Evolutionary conservation across 2,888 invertebrate species (phyloP).

Genomic region (Pegoplata infirma): DNA sequence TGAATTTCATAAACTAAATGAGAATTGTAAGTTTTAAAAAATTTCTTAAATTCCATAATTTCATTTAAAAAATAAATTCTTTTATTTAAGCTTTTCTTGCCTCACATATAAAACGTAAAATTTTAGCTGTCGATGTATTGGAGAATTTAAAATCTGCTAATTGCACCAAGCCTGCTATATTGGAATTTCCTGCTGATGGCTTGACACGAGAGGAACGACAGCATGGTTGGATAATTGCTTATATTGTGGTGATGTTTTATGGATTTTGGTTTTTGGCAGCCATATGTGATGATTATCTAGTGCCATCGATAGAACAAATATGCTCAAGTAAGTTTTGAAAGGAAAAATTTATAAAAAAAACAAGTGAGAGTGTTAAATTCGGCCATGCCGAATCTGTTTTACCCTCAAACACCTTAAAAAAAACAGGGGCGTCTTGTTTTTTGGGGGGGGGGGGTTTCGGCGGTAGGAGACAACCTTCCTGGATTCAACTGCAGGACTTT

Average conservation of each 20-base stretch:
- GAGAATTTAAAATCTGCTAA: conserved; percentile 74
- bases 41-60: neutral
- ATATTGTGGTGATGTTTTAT: conserved; percentile 79
- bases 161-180: conserved; percentile 88
- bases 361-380: no score
- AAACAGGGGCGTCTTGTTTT: no score
- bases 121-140: conserved; percentile 3
- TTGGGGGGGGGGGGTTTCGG: no score
- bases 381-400: no score
- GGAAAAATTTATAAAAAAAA: no score
- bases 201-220: conserved; percentile 85
- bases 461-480: no score
- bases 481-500: no score
- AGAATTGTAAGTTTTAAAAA: conserved; percentile 35
- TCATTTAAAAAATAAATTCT: neutral
- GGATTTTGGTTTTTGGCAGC: conserved; percentile 90
- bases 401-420: no score
- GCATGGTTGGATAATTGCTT: conserved; percentile 79
- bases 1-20: neutral
- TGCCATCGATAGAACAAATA: conserved; percentile 88
- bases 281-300: conserved; percentile 96
- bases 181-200: conserved; percentile 90
- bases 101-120: neutral
- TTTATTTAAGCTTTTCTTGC: neutral
- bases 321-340: conserved; percentile 77